Base-by-base conservation (phyloP, 2,797 vertebrate genomes). In the Sebastes variabilis region DNA sequence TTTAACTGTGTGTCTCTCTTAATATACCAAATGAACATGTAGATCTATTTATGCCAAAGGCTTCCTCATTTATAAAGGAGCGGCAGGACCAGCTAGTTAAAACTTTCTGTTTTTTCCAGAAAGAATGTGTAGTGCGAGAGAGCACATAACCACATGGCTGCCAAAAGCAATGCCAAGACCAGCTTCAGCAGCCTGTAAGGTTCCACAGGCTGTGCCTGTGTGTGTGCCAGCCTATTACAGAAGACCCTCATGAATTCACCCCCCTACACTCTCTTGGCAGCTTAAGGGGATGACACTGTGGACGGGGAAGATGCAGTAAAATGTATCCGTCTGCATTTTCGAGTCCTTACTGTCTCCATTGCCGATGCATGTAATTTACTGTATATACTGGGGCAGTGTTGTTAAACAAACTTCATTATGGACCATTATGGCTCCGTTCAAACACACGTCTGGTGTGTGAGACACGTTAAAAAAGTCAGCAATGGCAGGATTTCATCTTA, bases 1-100 rank as follows among this genome's bases (percentile, higher is more conserved):
- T 98, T 99, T 99, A 99, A 97, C 97, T 97, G 96, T 97, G 97
- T 96, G 97, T 97, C 96, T 97, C 96, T 97, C 96, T 97, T 98
- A 97, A 98, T 98, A 97, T 89, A 97, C 96, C 97, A 96, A 97
- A 97, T 97, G 97, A 98, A 98, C 97, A 97, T 95, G 96, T 96
- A 96, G 96, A 97, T 97, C 95, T 97, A 97, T 97, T 97, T 96
- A 96, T 96, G 98, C 97, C 97, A 95, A 93, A 82, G 97, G 97
- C 97, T 95, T 96, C 93, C 95, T 96, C 94, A 93, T 97, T 96
- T 97, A 95, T 88, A 96, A 96, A 96, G 95, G 96, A 96, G 96
- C 94, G 94, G 95, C 96, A 94, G 94, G 94, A 96, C 87, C 94
- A 96, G 96, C 96, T 95, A 96, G 97, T 97, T 97, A 96, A 96